Evolutionary conservation across 2,113 vertebrate genomes (phyloP).

Genomic region (Danio rerio): GRCz12tu NC_133178.1:22494001-22494500

Average conservation of each 20-base stretch:
- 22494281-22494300: background rate
- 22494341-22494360: conserved; percentile 55
- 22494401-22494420: conserved; percentile 74
- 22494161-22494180: conserved; percentile 25
- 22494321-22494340: conserved; percentile 43
- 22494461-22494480: conserved; percentile 62
- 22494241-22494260: conserved; percentile 59
- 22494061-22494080: conserved; percentile 84
- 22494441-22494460: conserved; percentile 51
- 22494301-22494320: conserved; percentile 43
- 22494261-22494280: conserved; percentile 52
- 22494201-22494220: conserved; percentile 34
- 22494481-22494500: conserved; percentile 80
- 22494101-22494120: conserved; percentile 91
- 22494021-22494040: conserved; percentile 78
- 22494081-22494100: conserved; percentile 91
- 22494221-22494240: conserved; percentile 69
- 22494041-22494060: conserved; percentile 78
- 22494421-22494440: conserved; percentile 49
- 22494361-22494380: conserved; percentile 60
- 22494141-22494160: conserved; percentile 84
- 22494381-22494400: conserved; percentile 69
- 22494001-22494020: conserved; percentile 83
- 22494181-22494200: conserved; percentile 60
- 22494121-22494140: conserved; percentile 89